A percentile compares a stretch with the other conserved stretches of the same genome.
These are phyloP conservation scores for Leptopilina boulardi DNA, from an alignment of 1,140 invertebrate genomes.

Conservation along the genomic window DNA sequence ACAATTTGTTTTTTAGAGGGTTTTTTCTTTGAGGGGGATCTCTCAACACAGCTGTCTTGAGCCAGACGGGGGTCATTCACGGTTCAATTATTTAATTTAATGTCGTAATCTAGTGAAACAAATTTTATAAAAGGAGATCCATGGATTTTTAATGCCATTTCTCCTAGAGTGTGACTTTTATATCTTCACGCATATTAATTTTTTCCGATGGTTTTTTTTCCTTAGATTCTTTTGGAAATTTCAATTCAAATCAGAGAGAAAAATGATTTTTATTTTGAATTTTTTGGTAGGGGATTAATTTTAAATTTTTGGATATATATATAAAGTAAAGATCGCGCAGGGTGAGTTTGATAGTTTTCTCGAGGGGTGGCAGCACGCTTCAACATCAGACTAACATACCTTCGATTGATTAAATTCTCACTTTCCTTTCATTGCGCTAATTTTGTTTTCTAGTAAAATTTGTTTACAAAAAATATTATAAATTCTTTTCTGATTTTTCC, in stretches of 20 bases:
- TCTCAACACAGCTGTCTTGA: not conserved
- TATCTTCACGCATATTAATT: slow-evolving; percentile 26
- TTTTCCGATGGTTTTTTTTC: not conserved
- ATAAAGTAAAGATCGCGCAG: slow-evolving; percentile 38
- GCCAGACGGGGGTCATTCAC: not conserved
- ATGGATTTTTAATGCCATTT: not conserved
- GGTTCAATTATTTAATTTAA: slow-evolving; percentile 33
- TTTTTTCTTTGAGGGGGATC: not conserved
- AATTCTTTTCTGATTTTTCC: no score
- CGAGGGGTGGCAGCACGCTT: slow-evolving; percentile 70
- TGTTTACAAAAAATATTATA: slow-evolving; percentile 40
- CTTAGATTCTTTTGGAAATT: not conserved
- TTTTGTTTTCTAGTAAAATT: no score
- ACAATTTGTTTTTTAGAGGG: not conserved
- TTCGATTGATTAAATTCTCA: slow-evolving; percentile 41
- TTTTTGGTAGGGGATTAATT: no score
- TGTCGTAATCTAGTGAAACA: slow-evolving; percentile 13
- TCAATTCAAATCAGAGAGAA: not conserved
- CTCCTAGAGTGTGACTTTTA: not conserved
- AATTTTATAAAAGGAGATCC: not conserved
- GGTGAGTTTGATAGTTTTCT: slow-evolving; percentile 59
- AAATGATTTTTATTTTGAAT: no score
- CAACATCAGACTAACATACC: slow-evolving; percentile 49
- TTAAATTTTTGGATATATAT: no score
- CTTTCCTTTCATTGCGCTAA: not conserved